Conservation (phyloP, 2,888 invertebrate species). For the Ditula angustiorana region DNA sequence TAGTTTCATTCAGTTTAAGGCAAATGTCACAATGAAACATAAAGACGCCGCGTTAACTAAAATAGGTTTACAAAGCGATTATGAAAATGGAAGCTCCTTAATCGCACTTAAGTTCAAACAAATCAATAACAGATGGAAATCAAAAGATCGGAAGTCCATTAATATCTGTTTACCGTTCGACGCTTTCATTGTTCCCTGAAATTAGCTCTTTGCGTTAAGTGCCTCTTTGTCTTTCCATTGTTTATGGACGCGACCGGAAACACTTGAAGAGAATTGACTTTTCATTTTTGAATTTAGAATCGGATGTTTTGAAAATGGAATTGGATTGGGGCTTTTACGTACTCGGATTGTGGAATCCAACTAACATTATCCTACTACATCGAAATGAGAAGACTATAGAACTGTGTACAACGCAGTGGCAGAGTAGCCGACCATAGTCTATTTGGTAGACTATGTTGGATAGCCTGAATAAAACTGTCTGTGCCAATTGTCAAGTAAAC, state of each 20-base stretch:
- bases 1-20: too few relatives aligned
- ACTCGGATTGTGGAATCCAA: neutral
- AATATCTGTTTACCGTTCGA: conserved; percentile 18
- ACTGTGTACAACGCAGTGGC: too few relatives aligned
- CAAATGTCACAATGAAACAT: too few relatives aligned
- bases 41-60: too few relatives aligned
- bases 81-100: too few relatives aligned
- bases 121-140: conserved; percentile 20
- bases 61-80: too few relatives aligned
- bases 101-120: conserved; percentile 6
- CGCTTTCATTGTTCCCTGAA: conserved; percentile 33
- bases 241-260: conserved; percentile 23
- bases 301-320: conserved; percentile 16
- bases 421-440: too few relatives aligned
- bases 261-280: conserved; percentile 14
- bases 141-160: conserved; percentile 46
- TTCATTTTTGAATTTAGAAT: conserved; percentile 19
- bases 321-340: neutral
- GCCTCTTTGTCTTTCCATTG: conserved; percentile 41
- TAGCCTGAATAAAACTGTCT: too few relatives aligned
- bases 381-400: too few relatives aligned
- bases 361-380: too few relatives aligned
- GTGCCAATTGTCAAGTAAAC: too few relatives aligned
- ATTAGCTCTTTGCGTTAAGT: conserved; percentile 52
- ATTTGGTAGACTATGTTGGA: too few relatives aligned